These are phyloP conservation scores for Arctocebus calabarensis DNA, from an alignment of 2,797 vertebrate genomes.

Conservation along the genomic window DNA sequence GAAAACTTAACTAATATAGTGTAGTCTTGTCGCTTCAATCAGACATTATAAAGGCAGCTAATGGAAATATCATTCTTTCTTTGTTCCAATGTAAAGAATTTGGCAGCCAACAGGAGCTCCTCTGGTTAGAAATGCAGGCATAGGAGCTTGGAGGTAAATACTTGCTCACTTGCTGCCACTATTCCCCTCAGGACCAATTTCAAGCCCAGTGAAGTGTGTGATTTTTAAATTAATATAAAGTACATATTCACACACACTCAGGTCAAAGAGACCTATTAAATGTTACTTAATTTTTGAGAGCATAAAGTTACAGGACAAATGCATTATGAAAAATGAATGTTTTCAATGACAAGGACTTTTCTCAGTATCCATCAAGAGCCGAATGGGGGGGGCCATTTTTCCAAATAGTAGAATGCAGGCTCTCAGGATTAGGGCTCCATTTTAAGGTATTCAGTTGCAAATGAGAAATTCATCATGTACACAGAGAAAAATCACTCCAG, in stretches of 20 bases:
- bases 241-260: conserved; percentile 80
- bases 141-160: not conserved
- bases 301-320: conserved; percentile 74
- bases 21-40: conserved; percentile 3
- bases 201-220: conserved; percentile 46
- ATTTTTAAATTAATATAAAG: conserved; percentile 68
- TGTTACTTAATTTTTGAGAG: conserved; percentile 82
- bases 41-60: not conserved
- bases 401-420: conserved; percentile 51
- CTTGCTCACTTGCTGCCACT: conserved; percentile 16
- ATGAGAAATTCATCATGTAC: conserved; percentile 80
- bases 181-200: not conserved
- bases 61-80: not conserved
- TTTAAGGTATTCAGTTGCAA: conserved; percentile 81
- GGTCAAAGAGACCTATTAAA: conserved; percentile 81
- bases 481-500: conserved; percentile 68
- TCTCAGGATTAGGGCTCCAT: conserved; percentile 72
- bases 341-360: conserved; percentile 72
- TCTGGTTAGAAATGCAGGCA: conserved; percentile 38
- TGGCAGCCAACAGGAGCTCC: not conserved
- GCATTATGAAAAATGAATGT: conserved; percentile 81
- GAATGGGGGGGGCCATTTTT: conserved; percentile 70
- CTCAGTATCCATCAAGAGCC: conserved; percentile 68
- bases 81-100: conserved; percentile 42
- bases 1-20: conserved; percentile 44